These are phyloP conservation scores for Lucifuga dentata DNA, from an alignment of 2,113 vertebrate genomes.

Conservation along the genomic window DNA sequence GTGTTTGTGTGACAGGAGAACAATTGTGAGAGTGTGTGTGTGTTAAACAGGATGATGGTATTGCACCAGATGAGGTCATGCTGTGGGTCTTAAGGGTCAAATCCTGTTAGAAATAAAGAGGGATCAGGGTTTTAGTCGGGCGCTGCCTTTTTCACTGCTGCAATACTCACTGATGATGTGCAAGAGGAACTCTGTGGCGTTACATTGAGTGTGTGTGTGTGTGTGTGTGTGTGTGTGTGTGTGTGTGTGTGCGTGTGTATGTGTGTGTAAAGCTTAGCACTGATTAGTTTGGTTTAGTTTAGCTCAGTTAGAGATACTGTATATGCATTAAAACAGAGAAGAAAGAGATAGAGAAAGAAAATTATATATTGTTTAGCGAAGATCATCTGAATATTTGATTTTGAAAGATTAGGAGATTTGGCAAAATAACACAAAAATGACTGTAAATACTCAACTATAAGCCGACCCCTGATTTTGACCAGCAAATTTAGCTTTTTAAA, in stretches of 20 bases:
- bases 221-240: slow-evolving; percentile 8
- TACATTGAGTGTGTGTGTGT: slow-evolving; percentile 1
- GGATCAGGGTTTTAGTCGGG: slow-evolving; percentile 72
- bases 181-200: slow-evolving; percentile 34
- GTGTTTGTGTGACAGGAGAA: slow-evolving; percentile 42
- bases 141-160: slow-evolving; percentile 50
- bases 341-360: too few species aligned
- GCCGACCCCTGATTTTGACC: too few species aligned
- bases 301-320: not conserved
- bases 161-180: slow-evolving; percentile 54
- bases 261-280: slow-evolving; percentile 4
- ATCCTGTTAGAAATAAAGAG: slow-evolving; percentile 80
- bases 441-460: too few species aligned
- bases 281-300: not conserved
- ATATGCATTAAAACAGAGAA: not conserved
- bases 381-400: too few species aligned
- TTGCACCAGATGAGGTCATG: slow-evolving; percentile 74
- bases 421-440: too few species aligned
- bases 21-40: slow-evolving; percentile 72
- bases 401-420: too few species aligned
- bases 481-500: too few species aligned
- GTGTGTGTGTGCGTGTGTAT: not conserved
- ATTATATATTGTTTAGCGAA: too few species aligned
- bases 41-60: slow-evolving; percentile 74
- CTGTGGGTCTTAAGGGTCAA: slow-evolving; percentile 79